Conservation (phyloP, 2,888 invertebrate genomes). For the Epirrhoe alternata region DNA sequence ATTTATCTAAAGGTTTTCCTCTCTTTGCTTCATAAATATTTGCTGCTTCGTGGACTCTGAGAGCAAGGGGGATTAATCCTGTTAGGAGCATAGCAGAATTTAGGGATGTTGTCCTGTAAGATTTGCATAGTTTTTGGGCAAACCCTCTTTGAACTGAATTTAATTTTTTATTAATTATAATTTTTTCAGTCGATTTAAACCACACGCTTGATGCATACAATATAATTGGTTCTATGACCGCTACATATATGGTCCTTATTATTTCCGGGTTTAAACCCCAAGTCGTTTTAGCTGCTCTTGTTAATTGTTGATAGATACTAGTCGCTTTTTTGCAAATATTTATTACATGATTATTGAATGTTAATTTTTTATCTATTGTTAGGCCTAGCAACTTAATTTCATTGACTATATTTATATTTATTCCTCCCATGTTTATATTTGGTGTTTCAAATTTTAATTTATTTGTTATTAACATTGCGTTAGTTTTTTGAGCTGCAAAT, state of each 20-base stretch:
- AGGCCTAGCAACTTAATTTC: conserved; percentile 2
- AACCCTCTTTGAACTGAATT: neutral
- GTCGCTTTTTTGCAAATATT: too few relatives aligned
- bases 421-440: conserved; percentile 2
- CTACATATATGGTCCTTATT: neutral
- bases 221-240: conserved; percentile 18
- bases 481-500: neutral
- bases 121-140: neutral
- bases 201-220: neutral
- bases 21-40: too few relatives aligned
- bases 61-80: neutral
- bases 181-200: neutral
- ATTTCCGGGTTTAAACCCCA: too few relatives aligned
- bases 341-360: too few relatives aligned
- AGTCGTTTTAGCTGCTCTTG: too few relatives aligned
- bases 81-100: neutral
- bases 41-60: neutral
- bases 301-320: too few relatives aligned
- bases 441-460: conserved; percentile 3
- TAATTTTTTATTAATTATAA: neutral
- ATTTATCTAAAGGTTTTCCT: too few relatives aligned
- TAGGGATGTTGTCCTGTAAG: too few relatives aligned
- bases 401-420: neutral
- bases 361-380: neutral
- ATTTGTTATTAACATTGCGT: neutral